These are phyloP conservation scores for Acanthochromis polyacanthus DNA, from an alignment of 2,113 vertebrate genomes.

Conservation along the genomic window DNA sequence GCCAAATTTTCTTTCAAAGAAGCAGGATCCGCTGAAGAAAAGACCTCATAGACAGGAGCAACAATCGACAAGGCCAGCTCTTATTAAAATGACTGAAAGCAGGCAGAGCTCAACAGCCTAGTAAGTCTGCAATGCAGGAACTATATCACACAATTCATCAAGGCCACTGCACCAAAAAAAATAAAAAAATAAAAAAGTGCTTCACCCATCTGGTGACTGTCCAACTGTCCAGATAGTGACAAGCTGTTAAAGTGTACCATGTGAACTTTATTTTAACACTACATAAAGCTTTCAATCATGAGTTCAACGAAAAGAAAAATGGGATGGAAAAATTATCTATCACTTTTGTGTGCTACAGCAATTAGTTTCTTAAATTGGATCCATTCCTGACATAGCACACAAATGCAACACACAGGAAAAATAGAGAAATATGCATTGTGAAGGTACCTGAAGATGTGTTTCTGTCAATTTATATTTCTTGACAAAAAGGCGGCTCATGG, in stretches of 20 bases:
- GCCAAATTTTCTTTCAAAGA: neutral
- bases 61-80: conserved; percentile 4
- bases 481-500: too few relatives aligned
- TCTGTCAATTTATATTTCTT: too few relatives aligned
- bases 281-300: neutral
- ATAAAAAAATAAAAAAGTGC: too few relatives aligned
- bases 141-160: conserved; percentile 11
- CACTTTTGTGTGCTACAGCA: neutral
- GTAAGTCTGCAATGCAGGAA: conserved; percentile 27
- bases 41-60: neutral
- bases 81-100: conserved; percentile 25
- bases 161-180: conserved; percentile 15
- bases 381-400: conserved; percentile 10
- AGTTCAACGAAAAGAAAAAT: neutral
- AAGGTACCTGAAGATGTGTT: too few relatives aligned
- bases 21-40: neutral
- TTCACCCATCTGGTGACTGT: neutral
- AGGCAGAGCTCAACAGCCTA: conserved; percentile 5
- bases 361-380: conserved; percentile 22
- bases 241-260: neutral
- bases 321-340: neutral
- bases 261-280: neutral
- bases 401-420: neutral
- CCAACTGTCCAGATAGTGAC: neutral
- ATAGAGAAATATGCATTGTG: too few relatives aligned